These are phyloP conservation scores for Nephrocerus scutellatus DNA, from an alignment of 2,888 invertebrate genomes.

Conservation along the genomic window DNA sequence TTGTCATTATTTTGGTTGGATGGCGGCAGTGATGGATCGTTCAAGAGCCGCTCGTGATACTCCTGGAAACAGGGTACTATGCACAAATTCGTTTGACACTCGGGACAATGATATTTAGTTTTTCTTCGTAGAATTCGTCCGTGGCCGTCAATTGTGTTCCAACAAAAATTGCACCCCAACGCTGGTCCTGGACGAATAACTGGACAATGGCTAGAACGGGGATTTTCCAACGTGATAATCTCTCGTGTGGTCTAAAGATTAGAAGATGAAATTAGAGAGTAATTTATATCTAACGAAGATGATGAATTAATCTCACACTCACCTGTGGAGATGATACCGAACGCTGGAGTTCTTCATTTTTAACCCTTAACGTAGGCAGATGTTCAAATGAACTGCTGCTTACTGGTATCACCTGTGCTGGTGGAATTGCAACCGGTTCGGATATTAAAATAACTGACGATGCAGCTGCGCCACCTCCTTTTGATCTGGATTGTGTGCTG, in stretches of 20 bases:
- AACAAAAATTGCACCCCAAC: constrained; percentile 81
- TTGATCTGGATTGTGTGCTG: constrained; percentile 33
- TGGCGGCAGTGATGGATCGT: constrained; percentile 33
- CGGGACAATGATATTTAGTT: constrained; percentile 85
- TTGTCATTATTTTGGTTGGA: constrained; percentile 15
- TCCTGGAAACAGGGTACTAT: constrained; percentile 86
- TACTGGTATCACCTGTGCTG: constrained; percentile 22
- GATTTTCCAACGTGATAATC: constrained; percentile 46
- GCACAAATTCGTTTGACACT: constrained; percentile 81
- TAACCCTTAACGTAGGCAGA: constrained; percentile 48
- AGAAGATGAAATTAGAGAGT: constrained; percentile 11
- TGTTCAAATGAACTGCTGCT: constrained; percentile 44
- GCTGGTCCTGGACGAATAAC: constrained; percentile 77
- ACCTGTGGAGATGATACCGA: constrained; percentile 60
- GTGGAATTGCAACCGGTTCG: constrained; percentile 29
- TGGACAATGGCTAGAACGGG: constrained; percentile 74
- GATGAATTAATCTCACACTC: constrained; percentile 18
- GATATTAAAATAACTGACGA: constrained; percentile 30
- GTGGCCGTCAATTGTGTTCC: constrained; percentile 81
- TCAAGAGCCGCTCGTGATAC: constrained; percentile 62
- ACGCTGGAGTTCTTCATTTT: constrained; percentile 55
- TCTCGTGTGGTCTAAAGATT: constrained; percentile 47
- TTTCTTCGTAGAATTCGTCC: constrained; percentile 75
- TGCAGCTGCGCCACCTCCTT: too few relatives aligned
- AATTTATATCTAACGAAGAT: neutral